A percentile compares a stretch with the other conserved stretches of the same genome.
phyloP scores from a whole-genome alignment of 2,113 vertebrate genomes.

The Festucalex cinctus region DNA sequence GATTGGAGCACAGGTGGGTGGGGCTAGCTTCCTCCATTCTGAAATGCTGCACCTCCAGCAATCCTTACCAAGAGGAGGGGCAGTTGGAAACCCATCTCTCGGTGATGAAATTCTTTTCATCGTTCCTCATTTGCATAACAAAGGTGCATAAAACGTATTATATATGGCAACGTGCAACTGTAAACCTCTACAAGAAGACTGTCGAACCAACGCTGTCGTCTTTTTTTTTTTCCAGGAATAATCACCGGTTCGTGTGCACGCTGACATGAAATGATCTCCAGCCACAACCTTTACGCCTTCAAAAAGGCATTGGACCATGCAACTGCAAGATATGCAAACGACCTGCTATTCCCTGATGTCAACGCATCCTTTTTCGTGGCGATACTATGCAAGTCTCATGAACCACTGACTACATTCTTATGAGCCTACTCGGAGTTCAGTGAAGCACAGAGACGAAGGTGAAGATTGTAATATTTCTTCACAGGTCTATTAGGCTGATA shows the following conservation, averaged over 20 bases:
- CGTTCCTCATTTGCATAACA: slow-evolving; percentile 66
- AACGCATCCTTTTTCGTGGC: slow-evolving; percentile 44
- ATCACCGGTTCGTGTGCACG: slow-evolving; percentile 18
- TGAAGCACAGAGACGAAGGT: slow-evolving; percentile 20
- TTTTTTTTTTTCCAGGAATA: slow-evolving; percentile 37
- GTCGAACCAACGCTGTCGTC: slow-evolving; percentile 9
- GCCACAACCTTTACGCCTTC: slow-evolving; percentile 15
- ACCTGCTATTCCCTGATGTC: slow-evolving; percentile 23
- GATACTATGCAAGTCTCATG: slow-evolving; percentile 31
- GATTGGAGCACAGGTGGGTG: slow-evolving; percentile 37
- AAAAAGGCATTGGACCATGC: slow-evolving; percentile 26
- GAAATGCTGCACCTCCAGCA: slow-evolving; percentile 49
- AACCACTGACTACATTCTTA: slow-evolving; percentile 31
- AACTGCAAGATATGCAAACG: slow-evolving; percentile 15
- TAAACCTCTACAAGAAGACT: slow-evolving; percentile 34
- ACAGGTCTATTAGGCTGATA: slow-evolving; percentile 47
- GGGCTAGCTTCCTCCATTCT: slow-evolving; percentile 41
- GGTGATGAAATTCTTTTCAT: slow-evolving; percentile 68
- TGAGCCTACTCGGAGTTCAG: slow-evolving; percentile 17
- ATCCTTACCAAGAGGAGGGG: slow-evolving; percentile 43
- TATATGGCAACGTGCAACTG: slow-evolving; percentile 48
- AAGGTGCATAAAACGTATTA: slow-evolving; percentile 64
- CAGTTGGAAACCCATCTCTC: slow-evolving; percentile 58
- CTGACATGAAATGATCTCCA: slow-evolving; percentile 36
- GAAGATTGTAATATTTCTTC: slow-evolving; percentile 51